These are phyloP conservation scores for Kuschelorhynchus macadamiae DNA, from an alignment of 2,888 invertebrate genomes.

Conservation along the genomic window DNA sequence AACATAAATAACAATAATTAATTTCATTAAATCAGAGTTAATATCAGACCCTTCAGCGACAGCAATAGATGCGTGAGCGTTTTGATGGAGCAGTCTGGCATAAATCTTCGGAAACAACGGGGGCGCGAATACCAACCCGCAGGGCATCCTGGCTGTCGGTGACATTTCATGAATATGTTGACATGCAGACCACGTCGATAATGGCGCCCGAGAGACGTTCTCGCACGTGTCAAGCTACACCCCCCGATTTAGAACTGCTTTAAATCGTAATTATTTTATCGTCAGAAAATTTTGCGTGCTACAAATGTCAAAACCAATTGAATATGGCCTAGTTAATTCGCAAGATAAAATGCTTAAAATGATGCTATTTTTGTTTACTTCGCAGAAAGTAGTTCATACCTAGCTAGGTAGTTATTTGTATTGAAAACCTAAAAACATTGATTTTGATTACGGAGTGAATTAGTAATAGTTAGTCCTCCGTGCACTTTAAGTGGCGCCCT, in stretches of 20 bases:
- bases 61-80: slow-evolving; percentile 45
- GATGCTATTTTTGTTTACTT: too few species aligned
- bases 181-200: slow-evolving; percentile 52
- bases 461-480: too few species aligned
- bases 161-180: slow-evolving; percentile 52
- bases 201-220: slow-evolving; percentile 46
- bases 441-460: too few species aligned
- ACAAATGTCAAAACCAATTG: slow-evolving; percentile 48
- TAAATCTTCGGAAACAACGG: slow-evolving; percentile 48
- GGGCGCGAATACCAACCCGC: slow-evolving; percentile 48
- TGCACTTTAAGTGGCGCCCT: too few species aligned
- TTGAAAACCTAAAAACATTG: too few species aligned
- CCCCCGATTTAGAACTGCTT: slow-evolving; percentile 44
- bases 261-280: slow-evolving; percentile 49
- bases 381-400: too few species aligned
- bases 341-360: too few species aligned
- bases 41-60: slow-evolving; percentile 43
- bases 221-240: slow-evolving; percentile 44
- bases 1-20: slow-evolving; percentile 47
- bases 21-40: slow-evolving; percentile 51
- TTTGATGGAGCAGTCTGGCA: slow-evolving; percentile 45
- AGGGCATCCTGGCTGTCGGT: slow-evolving; percentile 45
- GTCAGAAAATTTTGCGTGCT: slow-evolving; percentile 41
- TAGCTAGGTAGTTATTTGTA: too few species aligned
- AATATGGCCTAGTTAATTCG: slow-evolving; percentile 2